Percentiles rank a stretch among this genome's conserved stretches.
Conservation (phyloP, 1,140 invertebrate genomes). For the Asobara japonica region DNA sequence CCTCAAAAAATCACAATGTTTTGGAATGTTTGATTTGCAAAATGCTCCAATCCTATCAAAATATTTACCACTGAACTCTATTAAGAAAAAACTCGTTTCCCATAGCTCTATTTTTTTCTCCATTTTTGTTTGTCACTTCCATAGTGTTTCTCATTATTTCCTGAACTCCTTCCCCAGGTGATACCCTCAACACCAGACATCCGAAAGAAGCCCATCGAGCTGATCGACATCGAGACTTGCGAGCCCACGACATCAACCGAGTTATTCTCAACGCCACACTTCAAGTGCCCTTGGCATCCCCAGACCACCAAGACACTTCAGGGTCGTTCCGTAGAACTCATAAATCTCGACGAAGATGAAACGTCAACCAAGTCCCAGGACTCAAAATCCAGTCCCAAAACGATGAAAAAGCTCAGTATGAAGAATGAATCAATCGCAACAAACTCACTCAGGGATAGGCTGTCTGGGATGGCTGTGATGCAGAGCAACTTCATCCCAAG, state of each 20-base stretch:
- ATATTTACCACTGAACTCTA: too few relatives aligned
- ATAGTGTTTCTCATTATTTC: too few relatives aligned
- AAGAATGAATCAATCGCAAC: conserved; percentile 36
- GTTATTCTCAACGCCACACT: not conserved
- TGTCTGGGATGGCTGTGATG: conserved; percentile 49
- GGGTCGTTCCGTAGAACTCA: not conserved
- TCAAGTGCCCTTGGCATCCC: not conserved
- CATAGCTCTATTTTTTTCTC: too few relatives aligned
- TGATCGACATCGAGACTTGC: conserved; percentile 50
- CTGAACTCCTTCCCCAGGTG: conserved; percentile 43
- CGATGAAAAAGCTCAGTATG: not conserved
- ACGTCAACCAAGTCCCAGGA: not conserved
- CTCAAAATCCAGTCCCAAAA: not conserved
- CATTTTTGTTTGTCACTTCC: too few relatives aligned
- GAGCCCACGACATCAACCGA: conserved; percentile 21
- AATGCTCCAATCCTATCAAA: too few relatives aligned
- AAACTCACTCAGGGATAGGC: conserved; percentile 54
- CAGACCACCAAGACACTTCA: not conserved
- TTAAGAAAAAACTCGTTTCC: too few relatives aligned
- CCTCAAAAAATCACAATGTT: too few relatives aligned
- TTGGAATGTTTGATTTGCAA: too few relatives aligned
- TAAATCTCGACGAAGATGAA: conserved; percentile 13
- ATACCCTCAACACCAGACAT: conserved; percentile 35
- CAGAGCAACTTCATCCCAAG: conserved; percentile 48
- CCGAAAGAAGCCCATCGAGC: conserved; percentile 40